Base-by-base conservation (phyloP, 2,113 vertebrate genomes). In the Xiphias gladius region DNA sequence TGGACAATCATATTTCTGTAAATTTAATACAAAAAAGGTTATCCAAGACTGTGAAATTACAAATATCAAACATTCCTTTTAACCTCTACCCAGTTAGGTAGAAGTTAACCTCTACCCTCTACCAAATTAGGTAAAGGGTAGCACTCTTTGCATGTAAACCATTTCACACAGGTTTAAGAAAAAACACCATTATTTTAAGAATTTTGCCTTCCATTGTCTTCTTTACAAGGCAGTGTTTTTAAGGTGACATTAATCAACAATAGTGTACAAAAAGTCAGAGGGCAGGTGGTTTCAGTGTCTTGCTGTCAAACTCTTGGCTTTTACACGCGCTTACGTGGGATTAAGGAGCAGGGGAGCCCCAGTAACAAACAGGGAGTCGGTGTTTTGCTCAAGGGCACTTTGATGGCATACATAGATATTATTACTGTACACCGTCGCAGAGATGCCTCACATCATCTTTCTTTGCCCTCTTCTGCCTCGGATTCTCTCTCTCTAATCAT, bases 311-410 rank as follows among this genome's bases (percentile, higher is more conserved):
- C 9, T n/a, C n/a, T 32, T 17, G 3, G 19, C 55, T 55, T 10
- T 52, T 46, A 72, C 19, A 66, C 67, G n/a, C 9, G 35, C 20
- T 37, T 48, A 74, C 73, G 50, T 57, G 22, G 30, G 48, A 70
- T 82, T 28, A 65, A 35, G 58, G 39, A 41, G 11, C 48, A 35
- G 57, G 7, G 22, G 7, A 58, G 24, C 6, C 7, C 11, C 16
- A 26, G 58, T 54, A 35, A 26, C 4, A 69, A 12, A 6, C 26
- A 59, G 12, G 41, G 26, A 59, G 48, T 68, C 43, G 48, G 3
- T 50, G 28, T 67, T 17, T 65, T 80, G 61, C 80, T 80, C 62
- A 83, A 79, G 65, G 72, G 55, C 62, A 73, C 35, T 55, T 5
- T 71, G 22, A 70, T 14, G n/a, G 41, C 37, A 41, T 39, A 24